These are phyloP conservation scores for Zosterops borbonicus DNA, from an alignment of 2,113 vertebrate species.

Conservation along the genomic window DNA sequence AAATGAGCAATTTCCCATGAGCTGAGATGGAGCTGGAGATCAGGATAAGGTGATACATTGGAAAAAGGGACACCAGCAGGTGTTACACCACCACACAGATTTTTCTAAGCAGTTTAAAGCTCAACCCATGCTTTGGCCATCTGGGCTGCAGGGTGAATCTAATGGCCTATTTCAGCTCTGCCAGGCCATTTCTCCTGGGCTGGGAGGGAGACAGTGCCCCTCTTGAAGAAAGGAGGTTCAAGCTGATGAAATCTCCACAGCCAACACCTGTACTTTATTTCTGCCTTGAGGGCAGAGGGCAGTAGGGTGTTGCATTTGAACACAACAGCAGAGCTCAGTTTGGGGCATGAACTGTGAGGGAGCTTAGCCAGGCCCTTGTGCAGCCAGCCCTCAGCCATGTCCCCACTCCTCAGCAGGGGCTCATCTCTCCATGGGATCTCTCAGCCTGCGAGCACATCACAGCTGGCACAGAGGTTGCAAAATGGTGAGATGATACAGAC, in stretches of 20 bases:
- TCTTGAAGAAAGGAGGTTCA: not conserved
- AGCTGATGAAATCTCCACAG: not conserved
- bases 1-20: not conserved
- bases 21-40: not conserved
- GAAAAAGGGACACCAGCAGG: not conserved
- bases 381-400: accelerated
- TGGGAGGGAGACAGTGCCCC: not conserved
- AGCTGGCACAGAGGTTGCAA: not conserved
- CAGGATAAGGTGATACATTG: not conserved
- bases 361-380: accelerated
- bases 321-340: not conserved
- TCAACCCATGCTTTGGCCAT: not conserved
- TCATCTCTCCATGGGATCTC: not conserved
- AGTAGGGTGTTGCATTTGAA: not conserved
- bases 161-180: not conserved
- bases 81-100: not conserved
- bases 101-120: not conserved
- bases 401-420: not conserved
- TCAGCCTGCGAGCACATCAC: accelerated
- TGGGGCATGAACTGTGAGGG: not conserved
- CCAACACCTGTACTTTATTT: not conserved
- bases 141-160: accelerated
- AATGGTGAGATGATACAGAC: not conserved
- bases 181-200: not conserved
- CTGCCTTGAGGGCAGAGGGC: not conserved